phyloP scores from a whole-genome alignment of 2,113 vertebrate species.

The Actenoides lindsayi region DNA sequence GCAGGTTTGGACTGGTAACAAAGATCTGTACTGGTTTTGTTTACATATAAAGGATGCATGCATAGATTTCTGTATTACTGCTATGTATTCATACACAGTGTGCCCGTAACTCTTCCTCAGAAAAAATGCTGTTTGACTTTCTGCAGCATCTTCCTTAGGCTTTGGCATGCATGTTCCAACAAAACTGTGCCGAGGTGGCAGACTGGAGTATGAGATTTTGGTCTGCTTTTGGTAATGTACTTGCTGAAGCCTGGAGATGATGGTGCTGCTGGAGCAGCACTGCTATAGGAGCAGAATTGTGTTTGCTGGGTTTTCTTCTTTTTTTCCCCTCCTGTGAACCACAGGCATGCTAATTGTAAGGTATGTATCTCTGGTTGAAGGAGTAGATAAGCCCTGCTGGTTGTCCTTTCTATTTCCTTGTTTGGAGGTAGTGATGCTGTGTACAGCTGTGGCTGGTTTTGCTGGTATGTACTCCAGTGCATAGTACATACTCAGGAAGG shows the following conservation, averaged over 20 bases:
- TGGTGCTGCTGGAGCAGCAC: background rate
- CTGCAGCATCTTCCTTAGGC: background rate
- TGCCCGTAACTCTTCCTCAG: background rate
- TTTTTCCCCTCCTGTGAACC: background rate
- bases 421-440: background rate
- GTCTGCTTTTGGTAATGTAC: background rate
- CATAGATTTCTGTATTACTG: background rate
- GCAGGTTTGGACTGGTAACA: background rate
- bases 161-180: background rate
- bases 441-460: background rate
- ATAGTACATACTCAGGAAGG: accelerated
- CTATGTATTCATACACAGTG: background rate
- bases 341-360: background rate
- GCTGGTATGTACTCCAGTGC: background rate
- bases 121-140: background rate
- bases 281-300: background rate
- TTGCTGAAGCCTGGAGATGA: background rate
- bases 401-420: background rate
- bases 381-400: background rate
- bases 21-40: background rate
- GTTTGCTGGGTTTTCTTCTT: background rate
- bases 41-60: background rate
- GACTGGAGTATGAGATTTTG: background rate
- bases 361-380: background rate
- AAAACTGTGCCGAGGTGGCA: background rate